Evolutionary conservation across 2,113 vertebrate genomes (phyloP), one percentile per base, ranked within the genome.

Genomic region (Salvator merianae): DNA sequence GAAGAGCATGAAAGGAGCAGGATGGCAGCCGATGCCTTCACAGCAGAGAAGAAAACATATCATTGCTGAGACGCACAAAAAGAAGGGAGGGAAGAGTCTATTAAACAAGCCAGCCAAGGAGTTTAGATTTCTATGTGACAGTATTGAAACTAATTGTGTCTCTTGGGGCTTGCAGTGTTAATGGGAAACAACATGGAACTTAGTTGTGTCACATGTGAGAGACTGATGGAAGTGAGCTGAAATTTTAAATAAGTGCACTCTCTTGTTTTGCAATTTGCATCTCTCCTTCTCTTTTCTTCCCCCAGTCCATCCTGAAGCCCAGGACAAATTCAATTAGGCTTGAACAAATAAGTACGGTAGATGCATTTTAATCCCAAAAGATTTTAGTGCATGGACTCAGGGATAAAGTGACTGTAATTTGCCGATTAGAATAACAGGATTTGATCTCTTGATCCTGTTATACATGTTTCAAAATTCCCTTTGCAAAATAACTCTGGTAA

Each of bases 1-100:
- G 43, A 63, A 87, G 38, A 30, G 87, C 90, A 81, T 87, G 70
- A 89, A 80, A 86, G 87, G 69, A 68, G 18, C 3, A 18, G 30
- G 83, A 65, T 73, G 55, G 68, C 55, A 85, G 77, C 55, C 83
- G 71, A n/a, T 43, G 26, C 83, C 83, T 43, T 78, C 83, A 30
- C 66, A 80, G 88, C 77, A 40, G 1, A 85, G 88, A 87, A 77
- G 82, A 88, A 43, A 18, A 0, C 30, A 1, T 3, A 34, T 82
- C 36, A 20, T 50, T 12, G 34, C 26, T 72, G 55, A 66, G 63
- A 82, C 24, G 70, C 72, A 82, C 30, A 59, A 75, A 22, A 76
- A 16, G 59, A 68, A 82, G 59, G 3, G 8, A 81, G 63, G 30
- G 65, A 50, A 53, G 16, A 77, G 6, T 38, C 72, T n/a, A 71